Base-by-base conservation (phyloP, 2,113 vertebrate species). In the Zootoca vivipara region DNA sequence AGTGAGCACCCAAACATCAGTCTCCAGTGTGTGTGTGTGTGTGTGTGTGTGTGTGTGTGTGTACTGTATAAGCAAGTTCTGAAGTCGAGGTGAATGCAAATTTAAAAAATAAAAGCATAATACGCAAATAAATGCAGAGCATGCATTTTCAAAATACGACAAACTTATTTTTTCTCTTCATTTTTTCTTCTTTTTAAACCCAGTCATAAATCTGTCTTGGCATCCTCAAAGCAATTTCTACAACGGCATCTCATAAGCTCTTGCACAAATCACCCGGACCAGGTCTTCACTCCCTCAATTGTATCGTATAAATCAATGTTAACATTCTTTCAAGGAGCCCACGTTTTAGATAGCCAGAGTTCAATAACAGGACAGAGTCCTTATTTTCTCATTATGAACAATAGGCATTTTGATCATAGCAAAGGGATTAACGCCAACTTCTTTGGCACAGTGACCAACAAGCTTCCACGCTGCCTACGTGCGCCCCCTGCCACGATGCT, bases 291-390 rank as follows among this genome's bases (percentile, higher is more conserved):
- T 70, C 65, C 77, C 16, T 35, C 26, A n/a, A 30, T 18, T 30
- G 26, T 70, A 80, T 79, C 77, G 38, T 56, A 87, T 87, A 69
- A 87, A 87, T 87, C 85, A 87, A 12, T 28, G 30, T 52, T 18
- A 79, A 67, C 75, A 69, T 79, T 86, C 65, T 78, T 78, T 56
- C 22, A 35, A 35, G 85, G 78, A 87, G 24, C 30, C 65, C 42
- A 56, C 65, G 8, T 79, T 80, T 87, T 20, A 80, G 42, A 87
- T 79, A 28, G 33, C 77, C n/a, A 56, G 56, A 87, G 85, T 79
- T 80, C 85, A 80, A 38, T 79, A 70, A 30, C 28, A 22, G 67
- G 85, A 52, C 64, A 64, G 52, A 35, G 40, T 28, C 84, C 64
- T 67, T 33, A 40, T 62, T n/a, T 40, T 62, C 62, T 22, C 10